Evolutionary conservation across 2,797 vertebrate species (phyloP).

Genomic region (Pristis pectinata): DNA sequence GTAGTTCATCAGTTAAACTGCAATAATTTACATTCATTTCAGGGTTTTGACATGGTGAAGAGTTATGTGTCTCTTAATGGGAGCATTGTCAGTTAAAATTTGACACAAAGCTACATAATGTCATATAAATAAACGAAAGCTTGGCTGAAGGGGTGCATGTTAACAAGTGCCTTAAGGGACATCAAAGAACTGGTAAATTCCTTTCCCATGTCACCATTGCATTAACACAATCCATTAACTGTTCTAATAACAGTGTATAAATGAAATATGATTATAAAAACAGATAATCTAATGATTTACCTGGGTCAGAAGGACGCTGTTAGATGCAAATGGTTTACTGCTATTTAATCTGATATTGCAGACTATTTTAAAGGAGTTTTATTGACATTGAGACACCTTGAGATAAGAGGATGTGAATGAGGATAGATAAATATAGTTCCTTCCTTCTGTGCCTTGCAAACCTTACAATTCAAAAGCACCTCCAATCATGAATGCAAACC

Average conservation of each 20-base stretch:
- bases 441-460: neutral
- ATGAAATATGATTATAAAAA: neutral
- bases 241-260: neutral
- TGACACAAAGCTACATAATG: neutral
- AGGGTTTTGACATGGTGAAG: neutral
- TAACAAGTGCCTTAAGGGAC: neutral
- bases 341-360: too few species aligned
- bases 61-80: neutral
- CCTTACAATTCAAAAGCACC: neutral
- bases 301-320: too few species aligned
- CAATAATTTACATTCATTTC: neutral
- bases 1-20: neutral
- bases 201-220: neutral
- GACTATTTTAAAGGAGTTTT: neutral
- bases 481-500: neutral
- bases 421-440: neutral
- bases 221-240: neutral
- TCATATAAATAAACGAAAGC: neutral
- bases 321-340: too few species aligned
- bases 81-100: neutral
- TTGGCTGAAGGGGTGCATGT: neutral
- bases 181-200: neutral
- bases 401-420: neutral
- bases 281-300: neutral
- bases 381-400: neutral